Conservation (phyloP, 2,797 vertebrate genomes). For the Spea hammondii region DNA sequence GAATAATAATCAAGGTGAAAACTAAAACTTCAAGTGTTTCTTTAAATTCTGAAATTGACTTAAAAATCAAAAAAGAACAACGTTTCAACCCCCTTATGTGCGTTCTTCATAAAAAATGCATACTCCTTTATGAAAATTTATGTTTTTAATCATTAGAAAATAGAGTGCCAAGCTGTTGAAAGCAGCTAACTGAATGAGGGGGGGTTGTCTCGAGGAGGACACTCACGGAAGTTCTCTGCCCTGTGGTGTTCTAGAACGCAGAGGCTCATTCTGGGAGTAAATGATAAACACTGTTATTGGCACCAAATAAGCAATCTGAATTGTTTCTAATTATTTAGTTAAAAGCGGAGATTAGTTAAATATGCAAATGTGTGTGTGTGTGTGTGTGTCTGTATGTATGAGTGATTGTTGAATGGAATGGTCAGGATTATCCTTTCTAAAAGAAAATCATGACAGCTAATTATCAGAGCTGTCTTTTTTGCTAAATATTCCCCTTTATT, state of each 20-base stretch:
- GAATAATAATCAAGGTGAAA: too few species aligned
- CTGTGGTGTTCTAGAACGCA: slow-evolving; percentile 38
- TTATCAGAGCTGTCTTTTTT: slow-evolving; percentile 68
- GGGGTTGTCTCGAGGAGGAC: too few species aligned
- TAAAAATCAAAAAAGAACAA: too few species aligned
- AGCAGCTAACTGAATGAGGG: too few species aligned
- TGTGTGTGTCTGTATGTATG: not conserved
- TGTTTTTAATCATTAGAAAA: too few species aligned
- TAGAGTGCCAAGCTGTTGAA: too few species aligned
- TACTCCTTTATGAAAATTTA: too few species aligned
- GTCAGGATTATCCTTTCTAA: slow-evolving; percentile 67
- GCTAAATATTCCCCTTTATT: slow-evolving; percentile 58
- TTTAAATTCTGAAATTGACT: too few species aligned
- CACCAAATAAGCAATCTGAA: slow-evolving; percentile 67
- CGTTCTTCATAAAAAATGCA: too few species aligned
- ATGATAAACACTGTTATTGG: slow-evolving; percentile 68
- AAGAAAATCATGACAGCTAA: slow-evolving; percentile 68
- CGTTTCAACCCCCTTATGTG: too few species aligned
- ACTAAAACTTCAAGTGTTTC: too few species aligned
- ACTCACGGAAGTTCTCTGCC: too few species aligned
- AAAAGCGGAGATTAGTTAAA: slow-evolving; percentile 76
- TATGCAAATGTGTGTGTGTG: slow-evolving; percentile 62
- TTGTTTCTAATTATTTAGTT: slow-evolving; percentile 74
- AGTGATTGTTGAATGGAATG: slow-evolving; percentile 68
- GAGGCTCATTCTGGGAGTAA: slow-evolving; percentile 65